Conservation (phyloP, 2,797 vertebrate genomes). For the Manis javanica region DNA sequence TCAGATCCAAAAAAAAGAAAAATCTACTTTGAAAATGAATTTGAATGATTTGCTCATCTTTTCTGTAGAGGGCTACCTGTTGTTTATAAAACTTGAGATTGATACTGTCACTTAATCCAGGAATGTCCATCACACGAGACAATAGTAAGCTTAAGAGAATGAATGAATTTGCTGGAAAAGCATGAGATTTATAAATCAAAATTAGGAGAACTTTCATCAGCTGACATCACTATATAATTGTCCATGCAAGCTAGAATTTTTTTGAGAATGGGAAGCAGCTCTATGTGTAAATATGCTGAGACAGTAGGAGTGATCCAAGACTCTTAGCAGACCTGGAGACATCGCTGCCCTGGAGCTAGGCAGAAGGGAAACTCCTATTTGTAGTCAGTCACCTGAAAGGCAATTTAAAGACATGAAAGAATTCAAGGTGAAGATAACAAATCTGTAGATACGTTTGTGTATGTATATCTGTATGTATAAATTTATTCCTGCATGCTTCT, state of each 20-base stretch:
- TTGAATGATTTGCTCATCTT: not conserved
- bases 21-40: not conserved
- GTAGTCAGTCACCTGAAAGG: not conserved
- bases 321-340: not conserved
- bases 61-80: not conserved
- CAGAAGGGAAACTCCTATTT: accelerated
- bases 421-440: not conserved
- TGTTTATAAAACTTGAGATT: not conserved
- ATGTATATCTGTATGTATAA: not conserved
- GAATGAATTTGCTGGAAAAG: not conserved
- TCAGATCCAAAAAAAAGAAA: not conserved
- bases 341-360: accelerated
- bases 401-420: not conserved
- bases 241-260: not conserved
- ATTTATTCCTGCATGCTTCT: not conserved
- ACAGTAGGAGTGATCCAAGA: not conserved
- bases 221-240: not conserved
- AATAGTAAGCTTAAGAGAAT: not conserved
- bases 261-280: not conserved
- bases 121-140: not conserved
- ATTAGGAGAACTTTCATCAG: not conserved
- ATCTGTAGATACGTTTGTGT: too few species aligned
- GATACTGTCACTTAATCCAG: conserved; percentile 60
- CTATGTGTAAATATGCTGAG: not conserved
- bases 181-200: conserved; percentile 30